Base-by-base conservation (phyloP, 1,140 invertebrate genomes). In the Penaeus indicus region DNA sequence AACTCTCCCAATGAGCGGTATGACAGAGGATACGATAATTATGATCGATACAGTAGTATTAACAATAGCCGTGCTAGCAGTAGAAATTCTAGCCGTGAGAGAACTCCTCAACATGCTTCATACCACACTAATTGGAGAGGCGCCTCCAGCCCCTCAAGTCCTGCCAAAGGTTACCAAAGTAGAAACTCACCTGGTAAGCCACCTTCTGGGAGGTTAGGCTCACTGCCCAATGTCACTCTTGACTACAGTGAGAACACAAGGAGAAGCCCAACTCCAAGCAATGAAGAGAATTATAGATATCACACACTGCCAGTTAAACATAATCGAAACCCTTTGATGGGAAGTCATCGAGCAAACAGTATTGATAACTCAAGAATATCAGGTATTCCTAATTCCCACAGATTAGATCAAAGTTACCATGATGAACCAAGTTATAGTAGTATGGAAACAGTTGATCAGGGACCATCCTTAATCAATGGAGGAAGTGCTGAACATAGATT, bases 61-160 rank as follows among this genome's bases (percentile, higher is more conserved):
- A 88, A 90, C 42, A 85, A 83, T 61, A 91, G 90, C 67, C 63
- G 88, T 61, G 64, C 90, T 63, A 84, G 81, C 75, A 87, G 89
- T 75, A 67, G 83, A 42, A 88, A 89, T 64, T 72, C 88, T 75
- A 81, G 88, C 69, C 80, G 79, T 60, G 72, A 88, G 75, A 77
- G 85, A 32, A 75, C 69, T 11, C 54, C 87, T 25, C 83, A 90
- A 54, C 69, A 82, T 38, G 62, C 62, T 80, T 67, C 88, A 42
- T 63, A 90, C 64, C 62, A 42, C 84, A 13, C 54, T 13, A 82
- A 78, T 62, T 88, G 87, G 87, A 88, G 88, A 60, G 85, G 87
- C 11, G 79, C 83, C 16, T 80, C 72, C 19, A 84, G 72, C 82
- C 83, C 80, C n/a, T 42, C 80, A 42, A 88, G 72, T 67, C 84